Base-by-base conservation (phyloP, 2,797 vertebrate species). In the Coregonus sp. region DNA sequence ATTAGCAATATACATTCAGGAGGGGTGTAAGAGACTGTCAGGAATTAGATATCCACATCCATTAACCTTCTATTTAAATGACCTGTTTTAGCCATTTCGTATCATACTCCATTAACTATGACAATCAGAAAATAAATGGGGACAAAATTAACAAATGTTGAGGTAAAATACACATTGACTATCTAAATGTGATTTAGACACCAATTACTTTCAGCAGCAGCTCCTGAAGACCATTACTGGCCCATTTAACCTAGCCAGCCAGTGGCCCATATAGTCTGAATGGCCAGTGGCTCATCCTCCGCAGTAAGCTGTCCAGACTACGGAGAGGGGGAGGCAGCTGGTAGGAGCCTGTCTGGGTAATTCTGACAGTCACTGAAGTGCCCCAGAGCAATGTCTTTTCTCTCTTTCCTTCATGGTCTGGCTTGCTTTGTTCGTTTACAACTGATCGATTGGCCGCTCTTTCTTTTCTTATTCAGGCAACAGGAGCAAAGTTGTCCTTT, bases 341-440 rank as follows among this genome's bases (percentile, higher is more conserved):
- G 47, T 79, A 76, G 29, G 75, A 61, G 77, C 25, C 63, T 14
- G 63, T 81, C 71, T 35, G 76, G 51, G 16, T 73, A 15, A 77
- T 77, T 81, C 77, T 82, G 16, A 47, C 78, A 50, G 52, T 73
- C 50, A 70, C 29, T 77, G 52, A 35, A 79, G 72, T 35, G 68
- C 77, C 74, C 67, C 59, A 59, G 15, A 79, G 75, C 25, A 54
- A 52, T 70, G n/a, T 70, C 0, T 25, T 77, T 20, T 74, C 37
- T 78, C 52, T 78, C 69, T n/a, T 73, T 80, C 56, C 65, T 82
- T 81, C 75, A 78, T 73, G 25, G 74, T 82, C 40, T 3, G 63
- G 63, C 11, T 77, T 74, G 6, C 15, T 73, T 80, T 29, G 72
- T 0, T 74, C 16, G 66, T 75, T 84, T 70, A 47, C 5, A 59